A percentile compares a stretch with the other conserved stretches of the same genome.
Evolutionary conservation across 1,140 invertebrate species (phyloP).

Genomic region (Branchinecta lindahli): DNA sequence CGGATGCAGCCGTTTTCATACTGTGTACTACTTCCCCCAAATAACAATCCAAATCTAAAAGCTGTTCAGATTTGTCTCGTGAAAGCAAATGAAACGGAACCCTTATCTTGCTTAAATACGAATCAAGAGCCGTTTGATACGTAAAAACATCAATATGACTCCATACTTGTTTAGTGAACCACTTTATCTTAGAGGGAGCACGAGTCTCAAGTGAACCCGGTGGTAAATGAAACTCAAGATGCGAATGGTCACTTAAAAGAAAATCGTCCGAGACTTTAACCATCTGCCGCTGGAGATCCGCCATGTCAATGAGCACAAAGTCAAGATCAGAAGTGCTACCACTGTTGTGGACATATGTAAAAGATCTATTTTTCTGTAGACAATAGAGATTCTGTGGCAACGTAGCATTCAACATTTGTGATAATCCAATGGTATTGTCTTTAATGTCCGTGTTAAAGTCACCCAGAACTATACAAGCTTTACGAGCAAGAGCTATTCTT

Average conservation of each 20-base stretch:
- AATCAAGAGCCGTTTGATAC: background rate
- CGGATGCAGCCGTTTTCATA: conserved; percentile 8
- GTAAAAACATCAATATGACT: background rate
- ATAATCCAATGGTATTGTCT: background rate
- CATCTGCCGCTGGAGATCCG: conserved; percentile 7
- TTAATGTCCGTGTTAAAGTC: too few relatives aligned
- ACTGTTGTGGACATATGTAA: conserved; percentile 4
- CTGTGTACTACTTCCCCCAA: background rate
- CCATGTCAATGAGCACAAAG: conserved; percentile 1
- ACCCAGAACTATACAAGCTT: too few relatives aligned
- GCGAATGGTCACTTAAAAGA: background rate
- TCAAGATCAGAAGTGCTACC: conserved; percentile 4
- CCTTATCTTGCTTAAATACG: background rate
- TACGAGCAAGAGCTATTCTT: too few relatives aligned
- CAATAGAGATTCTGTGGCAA: conserved; percentile 4
- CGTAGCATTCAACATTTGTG: conserved; percentile 1
- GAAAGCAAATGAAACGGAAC: conserved; percentile 8
- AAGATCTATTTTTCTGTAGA: conserved; percentile 9
- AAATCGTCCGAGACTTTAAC: conserved; percentile 1
- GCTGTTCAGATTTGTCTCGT: too few relatives aligned
- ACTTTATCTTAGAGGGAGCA: too few relatives aligned
- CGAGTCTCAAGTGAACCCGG: too few relatives aligned
- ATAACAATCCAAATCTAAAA: conserved; percentile 6
- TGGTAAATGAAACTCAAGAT: too few relatives aligned
- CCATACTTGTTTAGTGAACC: conserved; percentile 9